phyloP scores from a whole-genome alignment of 2,888 invertebrate genomes.

The Andrena praecox region DNA sequence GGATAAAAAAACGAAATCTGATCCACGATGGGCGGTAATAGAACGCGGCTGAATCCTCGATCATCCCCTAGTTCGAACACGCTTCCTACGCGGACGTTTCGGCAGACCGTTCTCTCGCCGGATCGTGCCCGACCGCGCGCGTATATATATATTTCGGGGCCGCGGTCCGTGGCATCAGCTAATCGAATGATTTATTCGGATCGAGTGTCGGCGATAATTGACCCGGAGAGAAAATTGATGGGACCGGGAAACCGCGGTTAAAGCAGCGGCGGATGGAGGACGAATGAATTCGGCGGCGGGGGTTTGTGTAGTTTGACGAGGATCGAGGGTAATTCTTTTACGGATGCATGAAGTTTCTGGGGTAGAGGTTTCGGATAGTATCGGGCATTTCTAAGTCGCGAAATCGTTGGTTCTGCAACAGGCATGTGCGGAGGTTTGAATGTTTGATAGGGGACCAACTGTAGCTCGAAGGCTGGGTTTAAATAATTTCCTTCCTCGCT shows the following conservation, averaged over 20 bases:
- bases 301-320: background rate
- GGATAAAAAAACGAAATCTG: constrained; percentile 63
- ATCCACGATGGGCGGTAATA: constrained; percentile 70
- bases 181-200: constrained; percentile 19
- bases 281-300: background rate
- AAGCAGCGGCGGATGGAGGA: background rate
- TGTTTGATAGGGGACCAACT: background rate
- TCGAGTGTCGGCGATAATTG: background rate
- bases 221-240: constrained; percentile 5
- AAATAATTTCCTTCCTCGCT: background rate
- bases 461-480: background rate
- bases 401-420: background rate
- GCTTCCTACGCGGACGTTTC: background rate
- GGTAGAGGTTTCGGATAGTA: background rate
- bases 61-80: background rate
- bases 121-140: background rate
- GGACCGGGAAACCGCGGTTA: constrained; percentile 1
- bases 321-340: background rate
- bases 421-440: background rate
- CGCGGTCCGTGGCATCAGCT: background rate
- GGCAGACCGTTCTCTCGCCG: constrained; percentile 2
- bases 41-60: background rate
- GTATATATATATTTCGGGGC: background rate
- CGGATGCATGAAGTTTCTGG: background rate
- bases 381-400: background rate